Base-by-base conservation (phyloP, 2,888 invertebrate species). In the Pyrochroa serraticornis region DNA sequence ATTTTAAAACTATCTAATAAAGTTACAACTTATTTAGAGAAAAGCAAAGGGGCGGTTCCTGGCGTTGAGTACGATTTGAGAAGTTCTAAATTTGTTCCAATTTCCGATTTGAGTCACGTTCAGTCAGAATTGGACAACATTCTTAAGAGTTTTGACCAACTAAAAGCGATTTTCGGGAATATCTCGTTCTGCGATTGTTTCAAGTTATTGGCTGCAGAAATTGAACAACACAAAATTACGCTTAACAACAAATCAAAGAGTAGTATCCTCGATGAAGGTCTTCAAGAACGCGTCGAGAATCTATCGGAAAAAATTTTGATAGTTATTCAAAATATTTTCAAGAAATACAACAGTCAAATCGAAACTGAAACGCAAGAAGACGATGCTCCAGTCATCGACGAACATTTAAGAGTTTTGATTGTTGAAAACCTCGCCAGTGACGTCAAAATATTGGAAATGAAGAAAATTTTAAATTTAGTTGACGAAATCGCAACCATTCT, bases 391-490 rank as follows among this genome's bases (percentile, higher is more conserved):
- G 83, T 83, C 36, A 83, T 83, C 73, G 85, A 87, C 12, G 84
- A 85, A 69, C 88, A 89, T 78, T 81, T 93, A 42, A 90, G 87
- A 67, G 82, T 83, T 52, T 82, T 84, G 66, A 78, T 93, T 38
- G 80, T 88, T 31, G 84, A 86, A 1, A 85, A 85, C 66, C 73
- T 94, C 6, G 77, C 81, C 0, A 76, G 74, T 10, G 91, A 92
- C 75, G 78, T 89, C 14, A 80, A 81, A 41, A 72, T 81, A 50
- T 75, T 93, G 12, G 84, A 86, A 64, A 70, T 90, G 62, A 66
- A 74, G 10, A 73, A 79, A 50, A 71, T 85, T 41, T 65, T 76
- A 35, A 62, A 63, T 45, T 63, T 63, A 38, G 68, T 80, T 1
- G 70, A 75, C 13, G 61, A 70, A 43, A 42, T 81, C 6, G 62